phyloP scores from a whole-genome alignment of 1,140 invertebrate species.

The Drosophila teissieri region DNA sequence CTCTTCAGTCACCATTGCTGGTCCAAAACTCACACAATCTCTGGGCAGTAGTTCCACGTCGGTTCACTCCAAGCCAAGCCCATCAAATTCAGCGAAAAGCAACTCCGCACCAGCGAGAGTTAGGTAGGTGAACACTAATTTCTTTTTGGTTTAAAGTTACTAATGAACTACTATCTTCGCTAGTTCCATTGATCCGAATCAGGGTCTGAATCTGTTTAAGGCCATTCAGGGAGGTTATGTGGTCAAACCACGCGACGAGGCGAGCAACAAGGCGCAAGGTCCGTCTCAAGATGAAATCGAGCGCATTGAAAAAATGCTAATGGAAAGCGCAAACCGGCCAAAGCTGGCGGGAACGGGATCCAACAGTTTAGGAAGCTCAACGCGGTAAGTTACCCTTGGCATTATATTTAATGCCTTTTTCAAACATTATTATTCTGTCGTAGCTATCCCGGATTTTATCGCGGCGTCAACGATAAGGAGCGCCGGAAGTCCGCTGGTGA shows the following conservation, averaged over 20 bases:
- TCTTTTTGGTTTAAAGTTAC: not conserved
- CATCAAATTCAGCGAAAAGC: conserved; percentile 83
- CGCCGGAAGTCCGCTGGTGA: conserved; percentile 90
- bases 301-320: conserved; percentile 86
- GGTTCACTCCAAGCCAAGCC: conserved; percentile 82
- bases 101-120: conserved; percentile 84
- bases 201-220: conserved; percentile 85
- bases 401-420: not conserved
- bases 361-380: conserved; percentile 81
- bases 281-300: conserved; percentile 87
- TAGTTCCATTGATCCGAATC: conserved; percentile 84
- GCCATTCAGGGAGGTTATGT: conserved; percentile 91
- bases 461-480: conserved; percentile 86
- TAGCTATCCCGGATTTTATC: conserved; percentile 79
- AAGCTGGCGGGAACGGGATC: conserved; percentile 82
- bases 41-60: conserved; percentile 84
- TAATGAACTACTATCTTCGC: not conserved
- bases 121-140: conserved; percentile 30
- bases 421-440: not conserved
- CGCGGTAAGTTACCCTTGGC: conserved; percentile 53
- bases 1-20: conserved; percentile 89
- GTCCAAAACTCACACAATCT: conserved; percentile 84
- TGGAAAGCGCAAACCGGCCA: conserved; percentile 71
- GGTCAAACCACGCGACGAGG: conserved; percentile 91
- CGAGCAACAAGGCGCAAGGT: conserved; percentile 88